These are phyloP conservation scores for Paradoxurus hermaphroditus DNA, from an alignment of 2,113 vertebrate genomes.

Conservation along the genomic window DNA sequence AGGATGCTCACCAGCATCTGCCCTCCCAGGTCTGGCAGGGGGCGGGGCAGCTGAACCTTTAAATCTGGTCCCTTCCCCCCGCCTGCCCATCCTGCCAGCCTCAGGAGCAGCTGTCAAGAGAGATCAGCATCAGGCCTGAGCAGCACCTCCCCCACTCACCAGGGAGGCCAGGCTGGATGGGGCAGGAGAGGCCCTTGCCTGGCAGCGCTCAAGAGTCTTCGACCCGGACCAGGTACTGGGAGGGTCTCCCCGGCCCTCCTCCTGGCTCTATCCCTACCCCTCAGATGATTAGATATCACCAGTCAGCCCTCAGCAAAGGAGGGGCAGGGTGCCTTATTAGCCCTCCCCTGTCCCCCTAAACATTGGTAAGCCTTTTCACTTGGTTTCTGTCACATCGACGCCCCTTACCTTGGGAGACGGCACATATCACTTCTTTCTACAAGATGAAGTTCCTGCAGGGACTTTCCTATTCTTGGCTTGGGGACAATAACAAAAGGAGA, in stretches of 20 bases:
- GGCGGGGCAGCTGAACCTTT: slow-evolving; percentile 50
- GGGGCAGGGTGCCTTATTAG: neutral
- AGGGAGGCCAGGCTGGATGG: neutral
- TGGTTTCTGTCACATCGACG: neutral
- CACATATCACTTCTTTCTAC: neutral
- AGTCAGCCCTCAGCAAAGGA: slow-evolving; percentile 5
- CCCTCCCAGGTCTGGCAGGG: slow-evolving; percentile 13
- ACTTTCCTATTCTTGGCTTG: neutral
- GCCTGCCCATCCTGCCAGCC: slow-evolving; percentile 57
- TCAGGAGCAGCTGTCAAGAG: slow-evolving; percentile 82
- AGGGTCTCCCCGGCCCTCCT: neutral
- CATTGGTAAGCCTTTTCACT: neutral
- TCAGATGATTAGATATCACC: neutral
- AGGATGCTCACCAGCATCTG: slow-evolving; percentile 42
- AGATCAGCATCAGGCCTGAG: slow-evolving; percentile 80
- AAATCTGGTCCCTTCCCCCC: slow-evolving; percentile 69
- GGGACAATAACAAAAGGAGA: neutral
- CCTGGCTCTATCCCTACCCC: neutral
- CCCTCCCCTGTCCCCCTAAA: neutral
- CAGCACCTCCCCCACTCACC: slow-evolving; percentile 53
- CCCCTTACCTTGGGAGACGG: neutral
- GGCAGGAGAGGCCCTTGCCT: neutral
- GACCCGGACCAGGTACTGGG: neutral
- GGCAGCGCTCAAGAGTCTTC: neutral
- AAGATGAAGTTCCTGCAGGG: neutral